These are phyloP conservation scores for Apodemus agrarius DNA, from an alignment of 2,797 vertebrate genomes.

Conservation along the genomic window DNA sequence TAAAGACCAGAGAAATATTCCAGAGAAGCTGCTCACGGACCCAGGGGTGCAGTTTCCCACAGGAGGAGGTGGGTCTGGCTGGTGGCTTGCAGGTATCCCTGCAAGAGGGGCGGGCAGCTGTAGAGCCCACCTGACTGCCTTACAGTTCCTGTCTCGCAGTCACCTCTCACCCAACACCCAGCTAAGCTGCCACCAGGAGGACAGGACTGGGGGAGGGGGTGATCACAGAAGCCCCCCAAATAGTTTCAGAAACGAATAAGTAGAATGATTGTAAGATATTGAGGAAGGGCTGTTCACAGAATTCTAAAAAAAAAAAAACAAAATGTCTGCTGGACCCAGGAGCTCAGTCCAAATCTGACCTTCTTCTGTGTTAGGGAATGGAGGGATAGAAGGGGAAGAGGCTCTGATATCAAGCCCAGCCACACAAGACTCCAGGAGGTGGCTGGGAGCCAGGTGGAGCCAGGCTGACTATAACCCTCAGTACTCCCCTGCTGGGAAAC, in stretches of 20 bases:
- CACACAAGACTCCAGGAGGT: background rate
- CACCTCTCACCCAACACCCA: background rate
- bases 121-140: background rate
- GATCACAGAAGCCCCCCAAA: background rate
- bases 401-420: background rate
- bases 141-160: background rate
- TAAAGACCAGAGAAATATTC: background rate
- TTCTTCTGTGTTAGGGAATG: background rate
- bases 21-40: background rate
- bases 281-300: background rate
- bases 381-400: background rate
- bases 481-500: background rate
- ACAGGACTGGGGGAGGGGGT: background rate
- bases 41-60: background rate
- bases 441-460: background rate
- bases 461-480: background rate
- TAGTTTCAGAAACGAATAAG: background rate
- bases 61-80: accelerated
- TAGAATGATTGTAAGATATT: background rate
- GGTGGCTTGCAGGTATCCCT: accelerated
- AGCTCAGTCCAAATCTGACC: background rate
- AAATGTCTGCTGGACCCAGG: background rate
- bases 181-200: background rate
- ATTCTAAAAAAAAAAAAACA: background rate
- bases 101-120: background rate